Conservation (phyloP, 2,113 vertebrate genomes). For the Ptilorrhoa leucosticta region DNA sequence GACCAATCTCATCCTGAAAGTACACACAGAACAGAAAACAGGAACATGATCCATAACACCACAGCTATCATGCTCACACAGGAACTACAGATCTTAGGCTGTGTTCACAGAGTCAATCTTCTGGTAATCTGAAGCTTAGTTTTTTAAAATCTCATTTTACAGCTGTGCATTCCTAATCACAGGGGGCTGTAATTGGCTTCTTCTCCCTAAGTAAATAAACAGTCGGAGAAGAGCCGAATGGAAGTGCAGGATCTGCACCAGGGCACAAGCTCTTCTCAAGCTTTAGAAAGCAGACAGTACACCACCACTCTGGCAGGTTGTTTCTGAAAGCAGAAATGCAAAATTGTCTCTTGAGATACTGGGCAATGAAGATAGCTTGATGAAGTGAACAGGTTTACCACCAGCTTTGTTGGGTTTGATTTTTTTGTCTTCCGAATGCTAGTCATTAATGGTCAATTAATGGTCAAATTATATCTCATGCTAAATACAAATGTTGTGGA, state of each 20-base stretch:
- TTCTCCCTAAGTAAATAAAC: background rate
- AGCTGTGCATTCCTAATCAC: background rate
- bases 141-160: background rate
- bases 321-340: background rate
- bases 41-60: background rate
- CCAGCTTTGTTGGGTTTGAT: background rate
- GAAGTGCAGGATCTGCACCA: background rate
- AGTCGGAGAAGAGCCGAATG: background rate
- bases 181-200: background rate
- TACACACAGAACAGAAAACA: background rate
- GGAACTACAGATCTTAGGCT: background rate
- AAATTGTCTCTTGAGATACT: background rate
- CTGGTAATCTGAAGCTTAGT: background rate
- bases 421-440: background rate
- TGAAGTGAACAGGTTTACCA: background rate
- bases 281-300: background rate
- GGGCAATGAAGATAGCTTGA: background rate
- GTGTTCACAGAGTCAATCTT: background rate
- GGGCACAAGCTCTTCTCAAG: background rate
- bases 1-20: background rate
- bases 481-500: background rate
- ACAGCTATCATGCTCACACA: background rate
- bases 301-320: background rate
- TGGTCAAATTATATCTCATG: background rate
- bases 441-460: background rate